Conservation (phyloP, 2,113 vertebrate species). For the Hymenochirus boettgeri region DNA sequence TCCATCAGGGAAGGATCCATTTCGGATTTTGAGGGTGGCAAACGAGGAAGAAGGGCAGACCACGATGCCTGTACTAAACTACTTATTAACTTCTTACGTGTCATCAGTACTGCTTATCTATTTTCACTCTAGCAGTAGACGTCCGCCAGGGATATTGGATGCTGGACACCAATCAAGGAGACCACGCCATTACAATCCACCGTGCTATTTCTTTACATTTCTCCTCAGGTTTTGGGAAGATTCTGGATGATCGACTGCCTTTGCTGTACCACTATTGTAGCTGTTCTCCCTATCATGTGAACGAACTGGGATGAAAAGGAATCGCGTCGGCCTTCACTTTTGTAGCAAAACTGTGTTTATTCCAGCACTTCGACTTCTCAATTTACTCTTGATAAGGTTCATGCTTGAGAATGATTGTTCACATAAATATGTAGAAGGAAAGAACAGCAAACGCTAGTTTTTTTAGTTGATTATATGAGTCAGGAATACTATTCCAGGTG, state of each 20-base stretch:
- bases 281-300: conserved; percentile 79
- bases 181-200: conserved; percentile 98
- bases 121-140: conserved; percentile 97
- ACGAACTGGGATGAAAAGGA: conserved; percentile 93
- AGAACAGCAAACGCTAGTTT: no score
- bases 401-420: no score
- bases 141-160: conserved; percentile 75
- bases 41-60: conserved; percentile 46
- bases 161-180: conserved; percentile 85
- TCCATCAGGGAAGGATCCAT: conserved; percentile 12
- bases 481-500: no score
- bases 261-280: conserved; percentile 92
- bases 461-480: no score
- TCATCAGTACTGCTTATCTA: conserved; percentile 83
- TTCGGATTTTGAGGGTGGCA: conserved; percentile 36
- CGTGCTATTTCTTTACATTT: conserved; percentile 89
- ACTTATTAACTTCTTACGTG: conserved; percentile 73
- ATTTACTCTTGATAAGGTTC: no score
- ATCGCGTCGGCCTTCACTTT: conserved; percentile 88
- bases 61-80: conserved; percentile 77
- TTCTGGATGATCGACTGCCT: conserved; percentile 81
- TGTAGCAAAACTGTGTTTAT: no score
- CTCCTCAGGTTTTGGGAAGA: conserved; percentile 86
- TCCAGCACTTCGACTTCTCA: no score
- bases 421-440: no score